Base-by-base conservation (phyloP, 1,140 invertebrate genomes). In the Pseudomyrmex flavicornis region DNA sequence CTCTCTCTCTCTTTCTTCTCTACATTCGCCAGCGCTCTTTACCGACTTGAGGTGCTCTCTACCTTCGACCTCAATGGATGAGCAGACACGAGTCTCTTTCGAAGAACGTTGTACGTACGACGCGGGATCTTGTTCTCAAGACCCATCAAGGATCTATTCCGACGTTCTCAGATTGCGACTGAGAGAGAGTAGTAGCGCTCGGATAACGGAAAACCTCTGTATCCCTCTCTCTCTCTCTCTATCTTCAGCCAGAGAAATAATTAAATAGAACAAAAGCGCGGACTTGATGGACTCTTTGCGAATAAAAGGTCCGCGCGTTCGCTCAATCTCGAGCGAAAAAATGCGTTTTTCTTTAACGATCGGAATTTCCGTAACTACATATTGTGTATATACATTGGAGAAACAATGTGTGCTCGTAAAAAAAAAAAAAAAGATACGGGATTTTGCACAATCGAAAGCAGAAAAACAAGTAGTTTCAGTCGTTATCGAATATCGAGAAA, bases 51-150 rank as follows among this genome's bases (percentile, higher is more conserved):
- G 35, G 35, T 35, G 35, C 35, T 35, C 5, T 35, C 35, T 35
- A 35, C 35, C 35, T 35, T 35, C 35, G 35, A 35, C 35, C 44
- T 80, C 76, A 70, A 80, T 80, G 46, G 76, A 80, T 80, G 76
- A 70, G 66, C 68, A 80, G 76, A 80, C 76, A 80, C 76, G 76
- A 80, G 76, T 80, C 76, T 80, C 76, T 72, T 72, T 72, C 66
- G 44, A 80, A 50, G 66, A 80, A 80, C 76, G 65, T 70, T 79
- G 76, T 80, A 59, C 65, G 76, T 79, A 80, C 66, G n/a, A 61
- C 22, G 76, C 54, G 66, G 52, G 54, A 80, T 80, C 76, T 59
- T 80, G 76, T 72, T 80, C 76, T 80, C 76, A 48, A 80, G 54
- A 80, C 76, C 76, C 66, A 80, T 80, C 76, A 59, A 70, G 54